phyloP scores from a whole-genome alignment of 2,888 invertebrate genomes.

The Drosophila rellima region DNA sequence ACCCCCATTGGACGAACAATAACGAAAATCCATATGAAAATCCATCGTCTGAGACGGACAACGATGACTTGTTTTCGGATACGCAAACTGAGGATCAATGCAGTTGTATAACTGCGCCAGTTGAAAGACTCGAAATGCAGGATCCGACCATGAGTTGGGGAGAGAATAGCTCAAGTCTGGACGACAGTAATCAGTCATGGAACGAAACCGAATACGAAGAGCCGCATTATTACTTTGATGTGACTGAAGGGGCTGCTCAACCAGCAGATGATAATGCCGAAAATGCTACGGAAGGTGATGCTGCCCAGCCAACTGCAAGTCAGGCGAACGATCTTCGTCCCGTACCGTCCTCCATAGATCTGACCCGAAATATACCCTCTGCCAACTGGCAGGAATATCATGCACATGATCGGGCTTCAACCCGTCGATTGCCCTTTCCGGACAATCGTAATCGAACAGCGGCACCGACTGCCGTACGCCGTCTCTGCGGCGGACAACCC shows the following conservation, averaged over 20 bases:
- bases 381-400: conserved; percentile 15
- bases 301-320: background rate
- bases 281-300: background rate
- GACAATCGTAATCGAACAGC: background rate
- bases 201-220: background rate
- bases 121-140: background rate
- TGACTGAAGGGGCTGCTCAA: background rate
- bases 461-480: background rate
- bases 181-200: background rate
- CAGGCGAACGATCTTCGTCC: conserved; percentile 21
- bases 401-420: background rate
- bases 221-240: background rate
- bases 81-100: background rate
- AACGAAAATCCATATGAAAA: background rate
- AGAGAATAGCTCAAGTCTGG: background rate
- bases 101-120: background rate
- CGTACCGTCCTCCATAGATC: conserved; percentile 32
- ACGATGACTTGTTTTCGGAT: background rate
- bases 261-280: background rate
- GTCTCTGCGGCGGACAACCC: conserved; percentile 22
- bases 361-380: conserved; percentile 4
- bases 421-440: background rate
- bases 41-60: background rate
- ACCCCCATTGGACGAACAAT: background rate
- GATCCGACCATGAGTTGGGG: background rate